Evolutionary conservation across 2,888 invertebrate genomes (phyloP), one percentile per base, ranked within the genome.

Genomic region (Dendrolimus houi): DNA sequence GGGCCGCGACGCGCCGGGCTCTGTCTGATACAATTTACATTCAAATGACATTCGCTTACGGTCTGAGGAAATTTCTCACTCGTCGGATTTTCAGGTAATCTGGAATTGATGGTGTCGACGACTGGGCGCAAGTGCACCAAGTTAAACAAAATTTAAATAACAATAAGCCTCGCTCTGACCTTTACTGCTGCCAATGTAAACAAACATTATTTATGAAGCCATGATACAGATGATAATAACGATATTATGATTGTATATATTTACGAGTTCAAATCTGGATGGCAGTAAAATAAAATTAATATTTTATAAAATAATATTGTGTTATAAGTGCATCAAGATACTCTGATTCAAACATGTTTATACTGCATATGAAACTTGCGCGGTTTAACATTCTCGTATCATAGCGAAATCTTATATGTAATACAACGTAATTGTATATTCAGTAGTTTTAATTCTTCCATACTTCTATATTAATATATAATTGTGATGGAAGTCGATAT

Each of bases 11-110:
- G 77, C 78, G 68, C 68, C 61, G 66, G 68, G 71, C 75, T 69
- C 75, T 72, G 75, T 68, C 74, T 75, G 82, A 77, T 81, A 87
- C 87, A 83, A 88, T 88, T 87, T 89, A 89, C 85, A 89, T 90
- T 87, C 85, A 86, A 89, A 89, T 88, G 82, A 85, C 86, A 87
- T 81, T 86, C 76, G 85, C 85, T 85, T 83, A 86, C 70, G 79
- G 77, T 70, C 79, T 75, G 69, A 81, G 77, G 77, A 83, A 82
- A 85, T 87, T 87, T 88, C 88, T 87, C 87, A 88, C 85, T 87
- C 85, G 81, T 82, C 82, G 84, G 81, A 83, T 85, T 86, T 85
- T 85, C 81, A 82, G 78, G 77, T 87, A 88, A 89, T 85, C 88
- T 82, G 74, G 71, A 86, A 79, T 85, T 85, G 81, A 82, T 86